Percentiles rank a stretch among this genome's conserved stretches.
Evolutionary conservation across 2,797 vertebrate species (phyloP).

Genomic region (Spinibarbus caldwelli): DNA sequence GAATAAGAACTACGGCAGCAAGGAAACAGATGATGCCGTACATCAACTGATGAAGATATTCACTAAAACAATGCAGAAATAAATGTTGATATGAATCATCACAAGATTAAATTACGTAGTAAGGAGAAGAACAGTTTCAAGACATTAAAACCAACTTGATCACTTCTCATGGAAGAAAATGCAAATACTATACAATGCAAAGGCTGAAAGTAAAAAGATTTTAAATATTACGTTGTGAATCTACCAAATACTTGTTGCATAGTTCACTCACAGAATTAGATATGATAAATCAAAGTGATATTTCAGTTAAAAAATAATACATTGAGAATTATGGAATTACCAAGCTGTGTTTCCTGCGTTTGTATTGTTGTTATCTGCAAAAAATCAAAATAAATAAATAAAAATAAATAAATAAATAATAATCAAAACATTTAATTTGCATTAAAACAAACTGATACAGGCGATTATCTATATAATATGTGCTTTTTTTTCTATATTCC

Average conservation of each 20-base stretch:
- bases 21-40: slow-evolving; percentile 46
- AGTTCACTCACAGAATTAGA: not conserved
- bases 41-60: not conserved
- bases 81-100: not conserved
- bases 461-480: not conserved
- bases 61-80: slow-evolving; percentile 30
- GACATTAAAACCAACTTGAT: not conserved
- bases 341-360: not conserved
- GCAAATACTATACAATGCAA: not conserved
- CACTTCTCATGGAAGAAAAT: not conserved
- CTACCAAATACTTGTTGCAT: not conserved
- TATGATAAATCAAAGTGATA: not conserved
- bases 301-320: not conserved
- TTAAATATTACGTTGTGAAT: not conserved
- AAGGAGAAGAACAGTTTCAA: not conserved
- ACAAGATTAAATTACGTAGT: not conserved
- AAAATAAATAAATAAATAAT: too few species aligned
- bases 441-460: not conserved
- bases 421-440: not conserved
- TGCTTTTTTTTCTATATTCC: not conserved
- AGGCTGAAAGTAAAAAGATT: not conserved
- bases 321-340: slow-evolving; percentile 17
- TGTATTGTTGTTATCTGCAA: not conserved
- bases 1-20: slow-evolving; percentile 19
- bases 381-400: not conserved